Percentiles rank a stretch among this genome's conserved stretches.
These are phyloP conservation scores for Solea solea DNA, from an alignment of 2,113 vertebrate species.

Conservation along the genomic window DNA sequence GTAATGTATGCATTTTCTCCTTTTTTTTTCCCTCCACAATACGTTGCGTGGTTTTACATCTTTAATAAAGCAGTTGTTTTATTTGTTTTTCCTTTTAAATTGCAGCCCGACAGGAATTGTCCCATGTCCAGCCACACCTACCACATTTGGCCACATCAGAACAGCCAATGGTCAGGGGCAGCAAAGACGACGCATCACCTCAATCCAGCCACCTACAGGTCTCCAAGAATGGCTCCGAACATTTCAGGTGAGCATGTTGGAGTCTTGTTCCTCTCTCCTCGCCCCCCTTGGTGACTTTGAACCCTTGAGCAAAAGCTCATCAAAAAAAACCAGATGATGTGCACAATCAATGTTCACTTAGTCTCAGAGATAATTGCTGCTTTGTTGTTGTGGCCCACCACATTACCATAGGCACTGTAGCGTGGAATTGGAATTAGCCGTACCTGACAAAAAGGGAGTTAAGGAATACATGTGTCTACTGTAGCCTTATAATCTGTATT, in stretches of 20 bases:
- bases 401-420: conserved; percentile 70
- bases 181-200: conserved; percentile 94
- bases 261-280: neutral
- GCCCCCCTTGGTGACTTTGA: neutral
- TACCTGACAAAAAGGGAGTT: conserved; percentile 58
- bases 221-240: conserved; percentile 99
- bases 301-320: conserved; percentile 56
- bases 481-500: conserved; percentile 16
- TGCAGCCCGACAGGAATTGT: conserved; percentile 94
- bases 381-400: conserved; percentile 64
- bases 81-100: conserved; percentile 6
- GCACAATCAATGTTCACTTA: conserved; percentile 68
- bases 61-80: neutral
- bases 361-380: conserved; percentile 70
- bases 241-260: conserved; percentile 89
- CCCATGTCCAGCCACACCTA: conserved; percentile 95
- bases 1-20: neutral
- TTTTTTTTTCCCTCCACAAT: neutral
- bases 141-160: conserved; percentile 96
- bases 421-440: conserved; percentile 69
- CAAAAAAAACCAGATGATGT: conserved; percentile 70
- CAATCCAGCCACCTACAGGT: conserved; percentile 94
- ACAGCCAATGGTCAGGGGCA: conserved; percentile 97
- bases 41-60: neutral
- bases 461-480: conserved; percentile 9